Evolutionary conservation across 2,113 vertebrate genomes (phyloP).

Genomic region (Carlito syrichta): DNA sequence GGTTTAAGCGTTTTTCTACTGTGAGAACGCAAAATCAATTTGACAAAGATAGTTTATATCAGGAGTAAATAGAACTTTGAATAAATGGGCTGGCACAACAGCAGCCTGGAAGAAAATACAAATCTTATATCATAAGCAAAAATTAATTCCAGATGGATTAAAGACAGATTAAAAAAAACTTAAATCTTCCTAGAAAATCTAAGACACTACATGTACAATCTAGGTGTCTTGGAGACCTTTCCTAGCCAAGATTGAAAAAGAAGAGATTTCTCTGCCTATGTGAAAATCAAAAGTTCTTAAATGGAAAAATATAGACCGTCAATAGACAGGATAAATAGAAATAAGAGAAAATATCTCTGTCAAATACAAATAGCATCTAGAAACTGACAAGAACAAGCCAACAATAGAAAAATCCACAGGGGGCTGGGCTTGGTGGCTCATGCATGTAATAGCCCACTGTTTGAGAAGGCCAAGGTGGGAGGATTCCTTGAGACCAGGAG

Average conservation of each 20-base stretch:
- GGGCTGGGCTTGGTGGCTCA: no score
- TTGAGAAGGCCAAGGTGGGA: no score
- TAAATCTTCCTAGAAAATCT: not conserved
- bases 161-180: not conserved
- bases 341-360: not conserved
- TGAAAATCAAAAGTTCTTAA: constrained; percentile 32
- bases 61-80: constrained; percentile 15
- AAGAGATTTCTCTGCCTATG: not conserved
- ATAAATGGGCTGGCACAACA: constrained; percentile 17
- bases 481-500: no score
- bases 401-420: not conserved
- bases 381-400: not conserved
- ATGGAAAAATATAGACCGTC: not conserved
- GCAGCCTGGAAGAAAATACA: constrained; percentile 51
- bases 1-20: constrained; percentile 21
- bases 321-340: not conserved
- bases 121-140: constrained; percentile 55
- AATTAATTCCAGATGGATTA: constrained; percentile 59
- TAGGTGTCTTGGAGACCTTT: not conserved
- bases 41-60: constrained; percentile 38
- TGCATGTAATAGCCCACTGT: no score
- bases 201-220: not conserved
- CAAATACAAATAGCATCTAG: not conserved
- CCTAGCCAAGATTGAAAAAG: constrained; percentile 37
- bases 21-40: constrained; percentile 46